Evolutionary conservation across 2,888 invertebrate genomes (phyloP).

Genomic region (Agrochola lota): DNA sequence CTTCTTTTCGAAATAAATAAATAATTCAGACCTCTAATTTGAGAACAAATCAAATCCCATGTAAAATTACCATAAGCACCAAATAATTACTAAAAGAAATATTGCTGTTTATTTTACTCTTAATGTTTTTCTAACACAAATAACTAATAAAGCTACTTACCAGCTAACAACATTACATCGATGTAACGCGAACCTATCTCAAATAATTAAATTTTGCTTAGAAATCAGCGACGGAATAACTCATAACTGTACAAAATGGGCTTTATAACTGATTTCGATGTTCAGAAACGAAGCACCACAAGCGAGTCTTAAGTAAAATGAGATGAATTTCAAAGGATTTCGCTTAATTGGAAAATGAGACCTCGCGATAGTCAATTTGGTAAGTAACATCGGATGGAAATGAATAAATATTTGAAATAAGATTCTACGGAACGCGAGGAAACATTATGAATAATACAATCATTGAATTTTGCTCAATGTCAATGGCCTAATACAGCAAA

Average conservation of each 20-base stretch:
- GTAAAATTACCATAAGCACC: too few relatives aligned
- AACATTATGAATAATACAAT: conserved; percentile 3
- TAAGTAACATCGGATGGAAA: conserved; percentile 29
- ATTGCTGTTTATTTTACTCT: not conserved
- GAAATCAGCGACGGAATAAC: conserved; percentile 12
- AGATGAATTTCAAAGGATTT: conserved; percentile 54
- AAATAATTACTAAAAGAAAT: not conserved
- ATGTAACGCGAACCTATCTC: not conserved
- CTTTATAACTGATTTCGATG: conserved; percentile 16
- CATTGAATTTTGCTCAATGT: not conserved
- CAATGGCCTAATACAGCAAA: not conserved
- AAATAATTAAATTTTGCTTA: conserved; percentile 28
- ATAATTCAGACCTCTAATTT: not conserved
- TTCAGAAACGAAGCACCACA: conserved; percentile 31
- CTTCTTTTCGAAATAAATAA: not conserved
- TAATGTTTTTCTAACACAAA: not conserved
- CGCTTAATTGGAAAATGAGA: conserved; percentile 51
- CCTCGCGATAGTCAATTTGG: conserved; percentile 27
- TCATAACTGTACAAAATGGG: conserved; percentile 8
- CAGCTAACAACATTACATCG: not conserved
- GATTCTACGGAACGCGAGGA: not conserved
- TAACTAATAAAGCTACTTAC: not conserved
- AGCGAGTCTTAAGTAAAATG: conserved; percentile 41
- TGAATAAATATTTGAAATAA: conserved; percentile 32
- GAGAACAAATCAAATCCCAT: too few relatives aligned